Evolutionary conservation across 2,113 vertebrate genomes (phyloP).

Genomic region (Apteryx mantelli): DNA sequence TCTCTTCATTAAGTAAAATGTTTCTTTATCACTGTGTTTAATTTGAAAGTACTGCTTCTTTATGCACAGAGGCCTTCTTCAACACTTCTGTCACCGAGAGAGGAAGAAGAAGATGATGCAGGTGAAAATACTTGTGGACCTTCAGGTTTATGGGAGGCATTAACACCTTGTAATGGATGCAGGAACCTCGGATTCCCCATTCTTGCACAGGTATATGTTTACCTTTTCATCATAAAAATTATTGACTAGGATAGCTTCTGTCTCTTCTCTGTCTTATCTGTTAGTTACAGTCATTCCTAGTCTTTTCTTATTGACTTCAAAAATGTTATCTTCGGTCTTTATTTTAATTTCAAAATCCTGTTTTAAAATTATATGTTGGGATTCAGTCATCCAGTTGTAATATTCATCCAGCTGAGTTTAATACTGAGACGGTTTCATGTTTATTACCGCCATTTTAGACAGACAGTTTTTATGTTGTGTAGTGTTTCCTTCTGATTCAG

Average conservation of each 20-base stretch:
- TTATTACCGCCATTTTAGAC: background rate
- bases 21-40: background rate
- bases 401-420: background rate
- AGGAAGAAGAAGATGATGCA: slow-evolving; percentile 87
- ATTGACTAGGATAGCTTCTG: background rate
- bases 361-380: background rate
- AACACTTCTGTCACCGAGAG: slow-evolving; percentile 76
- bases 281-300: background rate
- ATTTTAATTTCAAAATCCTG: background rate
- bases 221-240: background rate
- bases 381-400: background rate
- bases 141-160: slow-evolving; percentile 91
- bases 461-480: background rate
- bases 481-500: background rate
- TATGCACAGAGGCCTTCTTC: slow-evolving; percentile 82
- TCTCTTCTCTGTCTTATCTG: background rate
- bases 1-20: background rate
- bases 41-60: slow-evolving; percentile 5
- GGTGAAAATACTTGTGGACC: slow-evolving; percentile 89
- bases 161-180: slow-evolving; percentile 96
- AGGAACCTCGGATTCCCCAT: slow-evolving; percentile 91
- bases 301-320: background rate
- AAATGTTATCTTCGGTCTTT: background rate
- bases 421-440: background rate
- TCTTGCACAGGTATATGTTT: slow-evolving; percentile 85